phyloP scores from a whole-genome alignment of 1,140 invertebrate species.

The Nylanderia fulva region DNA sequence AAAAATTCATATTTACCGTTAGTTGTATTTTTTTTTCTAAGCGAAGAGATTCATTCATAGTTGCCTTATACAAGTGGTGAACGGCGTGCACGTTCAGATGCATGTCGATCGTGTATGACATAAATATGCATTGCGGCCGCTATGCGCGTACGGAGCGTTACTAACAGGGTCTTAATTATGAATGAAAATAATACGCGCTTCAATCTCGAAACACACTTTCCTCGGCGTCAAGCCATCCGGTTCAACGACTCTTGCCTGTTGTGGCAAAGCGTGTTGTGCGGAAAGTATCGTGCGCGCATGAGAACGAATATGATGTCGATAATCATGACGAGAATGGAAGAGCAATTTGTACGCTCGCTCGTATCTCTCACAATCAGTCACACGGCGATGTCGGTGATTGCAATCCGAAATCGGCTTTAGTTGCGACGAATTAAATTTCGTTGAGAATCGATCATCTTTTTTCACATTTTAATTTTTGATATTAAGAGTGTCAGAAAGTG shows the following conservation, averaged over 20 bases:
- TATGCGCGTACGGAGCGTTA: slow-evolving; percentile 70
- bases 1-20: background rate
- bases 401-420: background rate
- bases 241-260: slow-evolving; percentile 67
- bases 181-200: slow-evolving; percentile 70
- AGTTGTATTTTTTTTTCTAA: background rate
- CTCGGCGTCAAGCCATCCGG: slow-evolving; percentile 68
- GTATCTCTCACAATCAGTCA: background rate
- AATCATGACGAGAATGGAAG: background rate
- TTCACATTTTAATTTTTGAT: background rate
- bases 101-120: slow-evolving; percentile 71
- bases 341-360: background rate
- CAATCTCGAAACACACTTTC: slow-evolving; percentile 71
- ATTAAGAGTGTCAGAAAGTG: background rate
- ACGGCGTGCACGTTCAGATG: slow-evolving; percentile 36
- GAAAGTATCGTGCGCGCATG: slow-evolving; percentile 3
- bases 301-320: slow-evolving; percentile 18
- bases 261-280: slow-evolving; percentile 6
- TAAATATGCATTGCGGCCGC: slow-evolving; percentile 72
- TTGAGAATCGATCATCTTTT: background rate
- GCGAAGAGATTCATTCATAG: slow-evolving; percentile 29
- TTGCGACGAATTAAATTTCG: background rate
- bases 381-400: background rate
- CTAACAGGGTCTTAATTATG: slow-evolving; percentile 74
- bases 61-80: background rate